phyloP scores from a whole-genome alignment of 2,797 vertebrate genomes.

The Leptodactylus fallax region DNA sequence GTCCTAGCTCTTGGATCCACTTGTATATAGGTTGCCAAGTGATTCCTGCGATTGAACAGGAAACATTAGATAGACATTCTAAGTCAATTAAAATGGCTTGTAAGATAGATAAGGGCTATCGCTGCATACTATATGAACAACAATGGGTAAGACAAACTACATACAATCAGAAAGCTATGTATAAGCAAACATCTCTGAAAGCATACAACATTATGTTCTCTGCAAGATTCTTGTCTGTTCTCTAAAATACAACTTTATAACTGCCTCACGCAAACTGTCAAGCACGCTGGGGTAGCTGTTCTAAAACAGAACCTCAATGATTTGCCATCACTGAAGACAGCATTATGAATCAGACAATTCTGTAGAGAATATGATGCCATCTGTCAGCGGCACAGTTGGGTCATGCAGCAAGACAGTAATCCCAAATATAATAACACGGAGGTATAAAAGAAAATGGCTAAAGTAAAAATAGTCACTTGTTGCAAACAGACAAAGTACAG shows the following conservation, averaged over 20 bases:
- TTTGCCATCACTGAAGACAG: not conserved
- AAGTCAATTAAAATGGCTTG: too few relatives aligned
- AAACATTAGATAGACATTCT: too few relatives aligned
- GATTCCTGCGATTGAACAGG: too few relatives aligned
- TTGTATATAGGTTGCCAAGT: too few relatives aligned
- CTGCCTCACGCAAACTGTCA: not conserved
- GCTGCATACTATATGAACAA: too few relatives aligned
- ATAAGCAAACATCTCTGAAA: not conserved
- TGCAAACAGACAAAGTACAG: not conserved
- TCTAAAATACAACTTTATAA: not conserved
- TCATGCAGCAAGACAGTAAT: not conserved
- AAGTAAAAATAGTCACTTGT: not conserved
- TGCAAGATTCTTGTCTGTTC: not conserved
- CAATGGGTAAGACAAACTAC: too few relatives aligned
- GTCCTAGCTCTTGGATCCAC: too few relatives aligned
- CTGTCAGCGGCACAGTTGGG: slow-evolving; percentile 1
- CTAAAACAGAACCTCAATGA: not conserved
- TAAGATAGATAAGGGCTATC: too few relatives aligned
- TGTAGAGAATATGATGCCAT: slow-evolving; percentile 12
- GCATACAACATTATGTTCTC: not conserved
- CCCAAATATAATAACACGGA: not conserved
- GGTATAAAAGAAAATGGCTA: not conserved
- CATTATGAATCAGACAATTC: slow-evolving; percentile 9
- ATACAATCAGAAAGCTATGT: too few relatives aligned
- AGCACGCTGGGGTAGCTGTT: not conserved